These are phyloP conservation scores for Rapana venosa DNA, from an alignment of 2,888 invertebrate species.

Conservation along the genomic window DNA sequence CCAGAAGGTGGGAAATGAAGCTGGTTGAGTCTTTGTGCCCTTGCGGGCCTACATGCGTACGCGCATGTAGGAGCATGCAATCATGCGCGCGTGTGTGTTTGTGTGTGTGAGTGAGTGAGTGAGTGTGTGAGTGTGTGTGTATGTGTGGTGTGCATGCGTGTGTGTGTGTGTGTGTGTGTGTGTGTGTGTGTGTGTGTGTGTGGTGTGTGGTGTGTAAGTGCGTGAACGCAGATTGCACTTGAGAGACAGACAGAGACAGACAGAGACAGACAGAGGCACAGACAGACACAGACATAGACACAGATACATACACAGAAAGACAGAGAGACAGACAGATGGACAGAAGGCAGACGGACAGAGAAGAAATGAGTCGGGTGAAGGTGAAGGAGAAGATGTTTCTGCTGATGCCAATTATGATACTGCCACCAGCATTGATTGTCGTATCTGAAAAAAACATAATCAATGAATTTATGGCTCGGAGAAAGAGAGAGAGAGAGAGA, in stretches of 20 bases:
- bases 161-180: background rate
- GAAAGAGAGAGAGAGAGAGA: no score
- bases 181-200: no score
- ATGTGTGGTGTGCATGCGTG: background rate
- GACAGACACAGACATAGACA: background rate
- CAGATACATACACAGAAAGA: background rate
- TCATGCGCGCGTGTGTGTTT: background rate
- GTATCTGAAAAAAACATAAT: no score
- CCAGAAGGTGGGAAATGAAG: no score
- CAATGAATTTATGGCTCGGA: no score
- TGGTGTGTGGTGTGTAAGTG: background rate
- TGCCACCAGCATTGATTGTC: no score
- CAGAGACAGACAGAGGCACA: background rate
- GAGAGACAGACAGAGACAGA: background rate
- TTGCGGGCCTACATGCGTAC: background rate
- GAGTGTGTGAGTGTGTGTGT: background rate
- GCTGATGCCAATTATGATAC: no score
- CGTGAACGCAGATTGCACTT: background rate
- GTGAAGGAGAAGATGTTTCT: no score
- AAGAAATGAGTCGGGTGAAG: no score
- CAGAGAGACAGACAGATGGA: background rate
- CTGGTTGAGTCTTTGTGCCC: background rate
- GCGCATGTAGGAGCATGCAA: background rate
- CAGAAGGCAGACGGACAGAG: background rate
- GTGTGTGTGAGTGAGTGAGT: background rate